Evolutionary conservation across 1,140 invertebrate species (phyloP).

Genomic region (Temnothorax curvispinosus): DNA sequence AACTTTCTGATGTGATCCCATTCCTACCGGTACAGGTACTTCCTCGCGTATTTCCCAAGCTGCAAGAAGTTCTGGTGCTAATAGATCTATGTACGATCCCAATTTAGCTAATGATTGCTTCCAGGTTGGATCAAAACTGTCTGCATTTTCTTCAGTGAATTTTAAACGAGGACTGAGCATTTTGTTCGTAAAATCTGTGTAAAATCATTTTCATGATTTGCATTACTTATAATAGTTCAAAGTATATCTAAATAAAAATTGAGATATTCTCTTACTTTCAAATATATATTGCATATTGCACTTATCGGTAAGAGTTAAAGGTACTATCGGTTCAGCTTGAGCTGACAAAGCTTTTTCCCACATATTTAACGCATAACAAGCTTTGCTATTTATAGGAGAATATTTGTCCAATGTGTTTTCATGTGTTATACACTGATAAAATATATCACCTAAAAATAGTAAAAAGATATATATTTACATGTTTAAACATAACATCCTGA

Average conservation of each 20-base stretch:
- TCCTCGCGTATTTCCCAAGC: constrained; percentile 81
- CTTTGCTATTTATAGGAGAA: constrained; percentile 75
- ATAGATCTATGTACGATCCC: constrained; percentile 78
- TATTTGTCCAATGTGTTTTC: constrained; percentile 69
- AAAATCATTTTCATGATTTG: constrained; percentile 46
- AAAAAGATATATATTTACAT: background rate
- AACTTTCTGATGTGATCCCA: constrained; percentile 80
- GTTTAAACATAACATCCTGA: background rate
- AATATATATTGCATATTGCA: constrained; percentile 74
- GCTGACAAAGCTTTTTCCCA: constrained; percentile 77
- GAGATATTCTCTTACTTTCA: constrained; percentile 68
- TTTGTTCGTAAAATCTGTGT: constrained; percentile 77
- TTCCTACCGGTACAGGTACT: constrained; percentile 59
- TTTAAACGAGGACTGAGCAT: constrained; percentile 59
- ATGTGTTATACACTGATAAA: constrained; percentile 82
- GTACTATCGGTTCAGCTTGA: constrained; percentile 67
- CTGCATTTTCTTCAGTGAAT: background rate
- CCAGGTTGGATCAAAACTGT: constrained; percentile 73
- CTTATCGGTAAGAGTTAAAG: constrained; percentile 75
- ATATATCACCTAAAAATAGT: constrained; percentile 79
- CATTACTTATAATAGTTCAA: background rate
- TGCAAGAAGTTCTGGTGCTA: constrained; percentile 80
- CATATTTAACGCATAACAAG: constrained; percentile 74
- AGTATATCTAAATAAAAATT: constrained; percentile 23
- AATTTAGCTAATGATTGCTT: constrained; percentile 79